Evolutionary conservation across 2,797 vertebrate genomes (phyloP).

Genomic region (Prunella strophiata): DNA sequence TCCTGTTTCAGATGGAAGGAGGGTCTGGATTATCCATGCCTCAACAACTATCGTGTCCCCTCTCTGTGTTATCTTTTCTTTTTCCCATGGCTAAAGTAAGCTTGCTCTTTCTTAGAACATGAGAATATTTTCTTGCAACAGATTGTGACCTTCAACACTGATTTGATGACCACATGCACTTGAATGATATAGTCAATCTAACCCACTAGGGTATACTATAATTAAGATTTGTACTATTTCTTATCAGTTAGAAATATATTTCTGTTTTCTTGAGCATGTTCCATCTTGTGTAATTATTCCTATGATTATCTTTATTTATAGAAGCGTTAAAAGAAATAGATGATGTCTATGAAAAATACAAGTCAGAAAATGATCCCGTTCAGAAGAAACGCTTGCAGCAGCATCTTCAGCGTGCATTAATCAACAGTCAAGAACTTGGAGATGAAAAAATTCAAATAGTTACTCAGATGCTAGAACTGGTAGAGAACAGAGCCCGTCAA

Average conservation of each 20-base stretch:
- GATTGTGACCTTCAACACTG: neutral
- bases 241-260: neutral
- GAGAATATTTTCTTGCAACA: neutral
- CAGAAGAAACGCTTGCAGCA: conserved; percentile 93
- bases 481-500: conserved; percentile 94
- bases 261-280: neutral
- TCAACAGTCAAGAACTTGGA: conserved; percentile 94
- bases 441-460: conserved; percentile 98
- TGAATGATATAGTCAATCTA: neutral
- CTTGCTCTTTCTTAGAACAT: neutral
- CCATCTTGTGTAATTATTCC: neutral
- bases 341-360: conserved; percentile 93
- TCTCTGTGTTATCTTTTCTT: neutral
- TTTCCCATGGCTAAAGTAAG: neutral
- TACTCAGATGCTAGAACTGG: conserved; percentile 94
- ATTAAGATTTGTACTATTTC: neutral
- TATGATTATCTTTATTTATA: conserved; percentile 69
- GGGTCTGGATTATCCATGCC: neutral
- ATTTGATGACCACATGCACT: neutral
- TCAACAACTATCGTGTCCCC: neutral
- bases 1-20: neutral
- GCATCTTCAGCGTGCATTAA: conserved; percentile 93
- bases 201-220: neutral
- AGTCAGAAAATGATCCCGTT: conserved; percentile 87
- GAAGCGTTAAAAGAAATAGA: conserved; percentile 97